Conservation (phyloP, 2,113 vertebrate genomes). For the Ceyx margarethae region DNA sequence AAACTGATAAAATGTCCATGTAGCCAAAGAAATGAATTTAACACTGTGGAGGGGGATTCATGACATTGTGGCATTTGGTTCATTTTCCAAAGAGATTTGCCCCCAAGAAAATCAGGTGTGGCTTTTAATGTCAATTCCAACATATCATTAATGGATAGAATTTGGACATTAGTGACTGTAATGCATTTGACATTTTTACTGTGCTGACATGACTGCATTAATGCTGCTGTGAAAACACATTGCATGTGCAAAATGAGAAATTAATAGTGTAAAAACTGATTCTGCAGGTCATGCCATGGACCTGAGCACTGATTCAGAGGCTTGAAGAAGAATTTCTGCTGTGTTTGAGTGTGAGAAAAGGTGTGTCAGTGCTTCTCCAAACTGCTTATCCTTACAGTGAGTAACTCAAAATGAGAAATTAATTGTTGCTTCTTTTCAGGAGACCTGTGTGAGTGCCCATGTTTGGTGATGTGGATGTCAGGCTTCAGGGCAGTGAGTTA, state of each 20-base stretch:
- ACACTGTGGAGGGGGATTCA: fast-evolving
- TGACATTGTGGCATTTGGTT: not conserved
- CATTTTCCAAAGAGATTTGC: not conserved
- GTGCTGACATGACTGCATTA: not conserved
- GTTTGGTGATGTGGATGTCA: not conserved
- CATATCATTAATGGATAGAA: not conserved
- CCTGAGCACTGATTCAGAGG: not conserved
- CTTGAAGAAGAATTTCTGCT: not conserved
- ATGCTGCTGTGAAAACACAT: not conserved
- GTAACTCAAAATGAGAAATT: constrained; percentile 16
- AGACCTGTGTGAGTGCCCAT: not conserved
- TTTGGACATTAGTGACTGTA: not conserved
- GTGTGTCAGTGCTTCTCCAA: not conserved
- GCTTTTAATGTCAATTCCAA: not conserved
- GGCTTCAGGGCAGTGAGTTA: not conserved
- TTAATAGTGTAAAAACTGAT: not conserved
- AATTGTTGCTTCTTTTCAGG: constrained; percentile 25
- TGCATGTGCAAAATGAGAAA: not conserved
- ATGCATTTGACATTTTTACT: not conserved
- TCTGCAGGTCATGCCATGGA: not conserved
- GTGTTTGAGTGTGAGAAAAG: not conserved
- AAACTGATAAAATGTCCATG: not conserved
- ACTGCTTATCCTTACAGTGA: not conserved
- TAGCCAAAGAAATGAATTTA: not conserved
- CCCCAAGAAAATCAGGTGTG: too few species aligned